Evolutionary conservation across 1,140 invertebrate species (phyloP).

Genomic region (Ganaspis sp.): DNA sequence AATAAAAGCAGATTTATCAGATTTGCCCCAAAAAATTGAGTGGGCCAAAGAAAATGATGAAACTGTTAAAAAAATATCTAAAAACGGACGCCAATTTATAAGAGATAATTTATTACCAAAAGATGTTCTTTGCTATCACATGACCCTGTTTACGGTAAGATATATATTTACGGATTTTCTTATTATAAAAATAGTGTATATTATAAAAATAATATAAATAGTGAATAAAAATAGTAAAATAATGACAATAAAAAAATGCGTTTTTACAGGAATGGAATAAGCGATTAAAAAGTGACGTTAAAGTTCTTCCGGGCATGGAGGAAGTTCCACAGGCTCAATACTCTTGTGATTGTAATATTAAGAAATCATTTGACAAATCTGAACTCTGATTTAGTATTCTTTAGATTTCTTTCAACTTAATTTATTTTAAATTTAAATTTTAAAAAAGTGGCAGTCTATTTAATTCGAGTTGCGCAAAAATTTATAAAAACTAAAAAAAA

Average conservation of each 20-base stretch:
- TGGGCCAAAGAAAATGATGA: constrained; percentile 90
- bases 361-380: constrained; percentile 65
- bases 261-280: constrained; percentile 85
- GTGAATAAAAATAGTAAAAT: neutral
- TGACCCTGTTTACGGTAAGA: constrained; percentile 84
- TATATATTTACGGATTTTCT: too few relatives aligned
- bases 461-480: too few relatives aligned
- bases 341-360: constrained; percentile 76
- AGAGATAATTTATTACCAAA: constrained; percentile 88
- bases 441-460: neutral
- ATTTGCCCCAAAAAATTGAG: constrained; percentile 86
- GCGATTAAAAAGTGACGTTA: constrained; percentile 79
- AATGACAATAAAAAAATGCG: neutral
- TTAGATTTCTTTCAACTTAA: too few relatives aligned
- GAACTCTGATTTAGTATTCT: constrained; percentile 68
- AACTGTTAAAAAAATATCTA: constrained; percentile 83
- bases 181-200: neutral
- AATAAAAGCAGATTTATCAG: constrained; percentile 86
- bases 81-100: constrained; percentile 85
- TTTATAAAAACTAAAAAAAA: too few relatives aligned
- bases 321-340: constrained; percentile 80
- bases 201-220: too few relatives aligned
- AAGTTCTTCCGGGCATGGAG: constrained; percentile 85
- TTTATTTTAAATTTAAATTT: too few relatives aligned
- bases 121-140: constrained; percentile 94